Conservation (phyloP, 2,888 invertebrate genomes). For the Agrochola circellaris region DNA sequence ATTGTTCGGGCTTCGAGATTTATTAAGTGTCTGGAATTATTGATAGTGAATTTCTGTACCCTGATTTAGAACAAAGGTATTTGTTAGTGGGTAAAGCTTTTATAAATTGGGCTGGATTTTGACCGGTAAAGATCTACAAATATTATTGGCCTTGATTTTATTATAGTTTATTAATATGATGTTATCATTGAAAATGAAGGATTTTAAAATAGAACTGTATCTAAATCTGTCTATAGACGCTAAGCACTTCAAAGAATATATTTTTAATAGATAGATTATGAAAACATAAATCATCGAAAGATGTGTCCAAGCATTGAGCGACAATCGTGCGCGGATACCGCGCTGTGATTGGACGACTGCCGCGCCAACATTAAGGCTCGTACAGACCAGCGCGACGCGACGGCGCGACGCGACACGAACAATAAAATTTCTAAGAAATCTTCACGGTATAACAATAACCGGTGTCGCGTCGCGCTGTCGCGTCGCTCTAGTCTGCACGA, state of each 20-base stretch:
- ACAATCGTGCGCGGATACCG: too few relatives aligned
- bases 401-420: too few relatives aligned
- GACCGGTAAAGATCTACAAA: neutral
- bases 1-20: constrained; percentile 50
- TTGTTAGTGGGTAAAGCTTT: neutral
- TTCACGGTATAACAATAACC: too few relatives aligned
- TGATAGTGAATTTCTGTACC: constrained; percentile 40
- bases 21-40: constrained; percentile 56
- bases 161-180: neutral
- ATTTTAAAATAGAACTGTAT: neutral
- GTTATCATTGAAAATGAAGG: neutral
- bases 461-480: too few relatives aligned
- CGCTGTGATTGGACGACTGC: too few relatives aligned
- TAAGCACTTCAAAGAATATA: neutral
- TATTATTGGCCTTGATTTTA: neutral
- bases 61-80: constrained; percentile 27
- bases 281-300: too few relatives aligned
- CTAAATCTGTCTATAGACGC: neutral
- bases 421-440: too few relatives aligned
- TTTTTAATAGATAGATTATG: too few relatives aligned
- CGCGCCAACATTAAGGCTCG: too few relatives aligned
- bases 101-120: constrained; percentile 15
- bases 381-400: too few relatives aligned
- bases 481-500: too few relatives aligned
- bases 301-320: too few relatives aligned